Conservation (phyloP, 2,113 vertebrate genomes). For the Perca schrenkii region DNA sequence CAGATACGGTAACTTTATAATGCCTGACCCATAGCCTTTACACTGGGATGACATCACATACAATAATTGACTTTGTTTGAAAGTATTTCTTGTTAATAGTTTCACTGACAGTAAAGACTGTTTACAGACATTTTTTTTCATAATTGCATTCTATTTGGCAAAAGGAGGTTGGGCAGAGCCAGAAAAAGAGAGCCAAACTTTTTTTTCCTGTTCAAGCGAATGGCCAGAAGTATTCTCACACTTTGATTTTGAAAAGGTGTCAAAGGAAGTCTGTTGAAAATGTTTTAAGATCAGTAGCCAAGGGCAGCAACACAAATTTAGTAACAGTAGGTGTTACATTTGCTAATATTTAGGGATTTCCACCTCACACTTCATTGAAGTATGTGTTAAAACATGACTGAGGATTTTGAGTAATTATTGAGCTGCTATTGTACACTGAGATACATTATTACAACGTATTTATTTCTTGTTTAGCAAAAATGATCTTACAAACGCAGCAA, state of each 20-base stretch:
- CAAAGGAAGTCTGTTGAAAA: constrained; percentile 3
- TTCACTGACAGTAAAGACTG: neutral
- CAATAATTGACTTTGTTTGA: neutral
- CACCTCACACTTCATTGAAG: neutral
- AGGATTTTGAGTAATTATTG: neutral
- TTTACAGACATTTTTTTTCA: too few relatives aligned
- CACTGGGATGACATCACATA: neutral
- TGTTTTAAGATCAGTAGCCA: neutral
- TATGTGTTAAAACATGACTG: neutral
- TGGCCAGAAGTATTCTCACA: neutral
- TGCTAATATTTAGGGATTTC: neutral
- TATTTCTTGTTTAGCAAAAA: neutral
- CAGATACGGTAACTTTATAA: neutral
- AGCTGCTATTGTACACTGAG: neutral
- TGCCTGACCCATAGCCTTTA: neutral
- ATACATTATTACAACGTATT: neutral
- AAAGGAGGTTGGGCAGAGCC: neutral
- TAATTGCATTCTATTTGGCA: neutral
- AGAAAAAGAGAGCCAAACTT: neutral
- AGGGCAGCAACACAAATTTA: neutral
- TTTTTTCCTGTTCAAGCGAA: neutral
- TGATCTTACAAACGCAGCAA: neutral
- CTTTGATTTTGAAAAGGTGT: constrained; percentile 12
- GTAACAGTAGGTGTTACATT: neutral
- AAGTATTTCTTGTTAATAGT: neutral